Percentiles rank a stretch among this genome's conserved stretches.
Conservation (phyloP, 2,888 invertebrate species). For the Platycnemis pennipes region DNA sequence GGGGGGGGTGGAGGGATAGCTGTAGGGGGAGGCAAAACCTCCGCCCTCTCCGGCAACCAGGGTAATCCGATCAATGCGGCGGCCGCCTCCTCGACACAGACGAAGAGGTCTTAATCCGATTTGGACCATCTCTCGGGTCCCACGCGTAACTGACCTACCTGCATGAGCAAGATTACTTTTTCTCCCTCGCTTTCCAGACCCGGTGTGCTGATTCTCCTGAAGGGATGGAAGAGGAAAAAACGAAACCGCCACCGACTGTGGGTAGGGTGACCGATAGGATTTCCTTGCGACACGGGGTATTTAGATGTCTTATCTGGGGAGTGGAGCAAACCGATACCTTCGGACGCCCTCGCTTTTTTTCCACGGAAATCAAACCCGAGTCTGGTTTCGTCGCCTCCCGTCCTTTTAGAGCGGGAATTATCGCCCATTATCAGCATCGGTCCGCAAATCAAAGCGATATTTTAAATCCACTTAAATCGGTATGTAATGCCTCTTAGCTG, state of each 20-base stretch:
- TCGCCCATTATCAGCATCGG: background rate
- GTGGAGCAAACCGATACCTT: background rate
- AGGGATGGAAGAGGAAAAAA: background rate
- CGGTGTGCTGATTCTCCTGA: background rate
- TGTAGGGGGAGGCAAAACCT: background rate
- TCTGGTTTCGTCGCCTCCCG: background rate
- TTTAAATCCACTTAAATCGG: background rate
- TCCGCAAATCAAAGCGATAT: slow-evolving; percentile 30
- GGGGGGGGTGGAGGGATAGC: background rate
- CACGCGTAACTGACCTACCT: slow-evolving; percentile 25
- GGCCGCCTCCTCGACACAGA: background rate
- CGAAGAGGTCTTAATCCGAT: slow-evolving; percentile 8
- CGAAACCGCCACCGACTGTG: background rate
- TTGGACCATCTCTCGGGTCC: background rate
- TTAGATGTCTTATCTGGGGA: background rate
- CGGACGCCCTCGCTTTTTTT: background rate
- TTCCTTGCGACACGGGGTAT: background rate
- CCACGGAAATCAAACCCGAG: slow-evolving; percentile 2
- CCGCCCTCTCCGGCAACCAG: background rate
- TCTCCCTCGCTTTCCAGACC: background rate
- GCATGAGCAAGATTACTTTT: background rate
- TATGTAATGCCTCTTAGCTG: background rate
- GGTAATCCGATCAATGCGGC: slow-evolving; percentile 13
- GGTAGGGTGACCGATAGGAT: slow-evolving; percentile 34
- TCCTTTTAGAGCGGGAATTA: background rate